A percentile compares a stretch with the other conserved stretches of the same genome.
phyloP scores from a whole-genome alignment of 1,140 invertebrate species.

The Chymomyza costata region DNA sequence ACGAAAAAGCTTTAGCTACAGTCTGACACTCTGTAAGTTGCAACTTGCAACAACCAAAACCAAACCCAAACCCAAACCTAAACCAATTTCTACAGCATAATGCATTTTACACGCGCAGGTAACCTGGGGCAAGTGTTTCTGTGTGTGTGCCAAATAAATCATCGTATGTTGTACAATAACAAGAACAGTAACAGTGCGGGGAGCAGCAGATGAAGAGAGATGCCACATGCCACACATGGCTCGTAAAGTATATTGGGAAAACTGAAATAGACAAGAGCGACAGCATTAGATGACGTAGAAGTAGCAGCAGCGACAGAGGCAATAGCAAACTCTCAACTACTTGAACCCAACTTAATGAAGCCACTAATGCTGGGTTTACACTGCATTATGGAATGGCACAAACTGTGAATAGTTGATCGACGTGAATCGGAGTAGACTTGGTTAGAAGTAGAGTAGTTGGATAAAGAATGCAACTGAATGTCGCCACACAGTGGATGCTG shows the following conservation, averaged over 20 bases:
- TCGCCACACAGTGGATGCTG: too few species aligned
- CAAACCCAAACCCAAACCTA: slow-evolving; percentile 10
- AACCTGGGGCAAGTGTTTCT: slow-evolving; percentile 23
- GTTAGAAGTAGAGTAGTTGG: too few species aligned
- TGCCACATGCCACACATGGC: slow-evolving; percentile 39
- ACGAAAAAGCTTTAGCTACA: slow-evolving; percentile 52
- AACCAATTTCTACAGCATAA: slow-evolving; percentile 29
- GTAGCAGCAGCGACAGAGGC: not conserved
- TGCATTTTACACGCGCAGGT: slow-evolving; percentile 57
- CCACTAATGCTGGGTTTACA: slow-evolving; percentile 36
- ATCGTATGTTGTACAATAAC: slow-evolving; percentile 53
- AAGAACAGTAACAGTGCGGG: not conserved
- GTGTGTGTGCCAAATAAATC: slow-evolving; percentile 70
- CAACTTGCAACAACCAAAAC: slow-evolving; percentile 17
- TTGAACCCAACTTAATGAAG: slow-evolving; percentile 70
- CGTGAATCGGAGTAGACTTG: too few species aligned
- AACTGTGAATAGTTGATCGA: too few species aligned
- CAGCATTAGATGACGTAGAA: not conserved
- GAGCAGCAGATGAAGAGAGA: slow-evolving; percentile 34
- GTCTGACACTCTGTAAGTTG: too few species aligned
- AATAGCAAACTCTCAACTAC: slow-evolving; percentile 26
- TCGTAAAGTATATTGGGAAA: slow-evolving; percentile 71
- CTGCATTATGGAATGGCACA: too few species aligned
- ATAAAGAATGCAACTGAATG: too few species aligned
- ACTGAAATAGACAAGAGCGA: slow-evolving; percentile 62